phyloP scores from a whole-genome alignment of 2,888 invertebrate species.

The Laspeyria flexula region DNA sequence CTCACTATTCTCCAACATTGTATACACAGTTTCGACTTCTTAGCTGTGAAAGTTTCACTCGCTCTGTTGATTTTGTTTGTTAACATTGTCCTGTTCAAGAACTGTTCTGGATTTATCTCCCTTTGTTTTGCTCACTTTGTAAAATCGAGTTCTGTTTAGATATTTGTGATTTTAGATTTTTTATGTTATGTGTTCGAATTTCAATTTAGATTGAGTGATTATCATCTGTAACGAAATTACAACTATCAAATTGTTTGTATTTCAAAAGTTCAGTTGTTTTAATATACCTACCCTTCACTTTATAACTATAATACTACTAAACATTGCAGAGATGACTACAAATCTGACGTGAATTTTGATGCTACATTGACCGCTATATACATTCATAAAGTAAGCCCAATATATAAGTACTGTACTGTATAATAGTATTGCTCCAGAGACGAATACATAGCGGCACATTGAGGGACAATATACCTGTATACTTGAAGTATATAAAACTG shows the following conservation, averaged over 20 bases:
- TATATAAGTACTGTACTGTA: background rate
- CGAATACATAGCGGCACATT: constrained; percentile 29
- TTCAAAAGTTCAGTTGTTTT: background rate
- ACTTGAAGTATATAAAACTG: constrained; percentile 68
- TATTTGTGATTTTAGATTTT: constrained; percentile 26
- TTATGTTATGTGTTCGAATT: constrained; percentile 15
- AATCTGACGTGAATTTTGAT: background rate
- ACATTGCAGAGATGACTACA: too few relatives aligned
- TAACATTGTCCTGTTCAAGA: constrained; percentile 68
- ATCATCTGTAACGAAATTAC: constrained; percentile 22
- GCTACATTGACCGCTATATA: background rate
- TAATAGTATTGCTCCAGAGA: constrained; percentile 25
- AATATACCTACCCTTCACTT: too few relatives aligned
- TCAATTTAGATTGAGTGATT: constrained; percentile 13
- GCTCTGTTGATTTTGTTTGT: constrained; percentile 78
- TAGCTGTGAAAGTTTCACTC: constrained; percentile 75
- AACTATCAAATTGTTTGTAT: too few relatives aligned
- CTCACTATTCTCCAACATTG: constrained; percentile 71
- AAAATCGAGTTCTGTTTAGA: constrained; percentile 50
- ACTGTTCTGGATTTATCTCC: constrained; percentile 46
- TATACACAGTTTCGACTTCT: constrained; percentile 78
- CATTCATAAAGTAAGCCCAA: background rate
- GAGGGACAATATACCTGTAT: constrained; percentile 59
- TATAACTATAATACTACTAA: too few relatives aligned
- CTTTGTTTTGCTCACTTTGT: constrained; percentile 46